Conservation (phyloP, 2,797 vertebrate genomes). For the Xenops minutus region DNA sequence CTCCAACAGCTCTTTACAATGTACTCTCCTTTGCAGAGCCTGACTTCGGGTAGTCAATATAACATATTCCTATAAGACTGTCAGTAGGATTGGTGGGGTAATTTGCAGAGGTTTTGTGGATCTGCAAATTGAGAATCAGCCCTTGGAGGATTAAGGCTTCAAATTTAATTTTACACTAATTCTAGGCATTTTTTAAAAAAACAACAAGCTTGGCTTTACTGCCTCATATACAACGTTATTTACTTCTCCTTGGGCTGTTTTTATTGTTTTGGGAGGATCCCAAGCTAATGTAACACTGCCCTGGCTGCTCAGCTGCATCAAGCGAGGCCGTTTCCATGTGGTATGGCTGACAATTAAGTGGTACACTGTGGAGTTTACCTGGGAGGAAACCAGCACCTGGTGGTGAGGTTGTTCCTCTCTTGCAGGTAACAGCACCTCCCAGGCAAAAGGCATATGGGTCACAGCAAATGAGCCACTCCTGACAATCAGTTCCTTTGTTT, state of each 20-base stretch:
- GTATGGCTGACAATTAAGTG: background rate
- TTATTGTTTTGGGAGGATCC: conserved; percentile 21
- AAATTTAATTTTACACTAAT: conserved; percentile 65
- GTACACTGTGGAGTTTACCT: background rate
- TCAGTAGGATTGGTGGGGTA: conserved; percentile 50
- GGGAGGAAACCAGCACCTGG: background rate
- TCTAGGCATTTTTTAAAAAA: conserved; percentile 45
- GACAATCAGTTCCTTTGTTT: background rate
- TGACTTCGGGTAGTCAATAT: conserved; percentile 46
- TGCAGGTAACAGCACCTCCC: background rate
- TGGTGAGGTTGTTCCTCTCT: fast-evolving
- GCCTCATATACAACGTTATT: conserved; percentile 22
- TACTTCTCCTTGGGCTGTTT: conserved; percentile 28
- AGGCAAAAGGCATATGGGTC: fast-evolving
- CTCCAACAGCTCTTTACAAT: background rate
- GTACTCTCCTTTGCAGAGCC: background rate
- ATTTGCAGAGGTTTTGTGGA: conserved; percentile 60
- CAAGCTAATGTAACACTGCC: background rate
- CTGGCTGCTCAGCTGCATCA: background rate
- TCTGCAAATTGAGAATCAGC: conserved; percentile 59
- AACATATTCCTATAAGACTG: conserved; percentile 50
- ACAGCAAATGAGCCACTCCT: fast-evolving
- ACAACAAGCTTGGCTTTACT: conserved; percentile 48
- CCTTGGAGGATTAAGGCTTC: conserved; percentile 60
- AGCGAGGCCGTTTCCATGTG: background rate